Evolutionary conservation across 2,888 invertebrate genomes (phyloP).

Genomic region (Hyposoter dolosus): DNA sequence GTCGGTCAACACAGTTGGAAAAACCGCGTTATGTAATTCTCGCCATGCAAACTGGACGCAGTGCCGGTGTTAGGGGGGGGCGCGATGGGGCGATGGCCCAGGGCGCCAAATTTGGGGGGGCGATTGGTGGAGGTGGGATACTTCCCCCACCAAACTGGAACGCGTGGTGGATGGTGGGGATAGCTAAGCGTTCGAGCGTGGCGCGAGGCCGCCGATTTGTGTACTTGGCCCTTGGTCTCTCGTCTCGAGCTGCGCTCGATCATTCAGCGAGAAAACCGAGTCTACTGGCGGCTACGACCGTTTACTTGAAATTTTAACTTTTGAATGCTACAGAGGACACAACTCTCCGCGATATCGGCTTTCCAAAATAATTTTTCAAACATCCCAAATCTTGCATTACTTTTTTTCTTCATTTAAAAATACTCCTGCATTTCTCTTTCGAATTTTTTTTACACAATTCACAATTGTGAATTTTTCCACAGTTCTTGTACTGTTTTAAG

Average conservation of each 20-base stretch:
- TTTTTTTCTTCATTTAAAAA: neutral
- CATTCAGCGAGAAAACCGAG: constrained; percentile 27
- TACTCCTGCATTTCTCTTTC: too few species aligned
- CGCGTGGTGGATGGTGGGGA: constrained; percentile 18
- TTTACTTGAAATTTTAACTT: neutral
- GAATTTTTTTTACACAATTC: too few species aligned
- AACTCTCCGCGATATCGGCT: neutral
- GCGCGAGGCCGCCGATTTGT: constrained; percentile 29
- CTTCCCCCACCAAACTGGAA: neutral
- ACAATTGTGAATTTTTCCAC: too few species aligned
- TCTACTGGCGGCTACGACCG: neutral
- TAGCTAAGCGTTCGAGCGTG: constrained; percentile 18
- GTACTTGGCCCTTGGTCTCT: constrained; percentile 16
- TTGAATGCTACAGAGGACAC: constrained; percentile 8
- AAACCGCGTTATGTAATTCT: too few species aligned
- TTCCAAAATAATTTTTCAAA: neutral
- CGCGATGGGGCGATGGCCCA: too few species aligned
- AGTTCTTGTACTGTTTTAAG: too few species aligned
- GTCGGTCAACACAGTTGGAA: too few species aligned
- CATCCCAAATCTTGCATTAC: neutral
- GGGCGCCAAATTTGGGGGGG: too few species aligned
- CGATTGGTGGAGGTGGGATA: neutral
- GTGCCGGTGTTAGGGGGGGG: too few species aligned
- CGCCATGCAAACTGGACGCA: too few species aligned
- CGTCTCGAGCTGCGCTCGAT: constrained; percentile 12